Evolutionary conservation across 2,113 vertebrate species (phyloP), one percentile per base, ranked within the genome.

Genomic region (Nothoprocta perdicaria): DNA sequence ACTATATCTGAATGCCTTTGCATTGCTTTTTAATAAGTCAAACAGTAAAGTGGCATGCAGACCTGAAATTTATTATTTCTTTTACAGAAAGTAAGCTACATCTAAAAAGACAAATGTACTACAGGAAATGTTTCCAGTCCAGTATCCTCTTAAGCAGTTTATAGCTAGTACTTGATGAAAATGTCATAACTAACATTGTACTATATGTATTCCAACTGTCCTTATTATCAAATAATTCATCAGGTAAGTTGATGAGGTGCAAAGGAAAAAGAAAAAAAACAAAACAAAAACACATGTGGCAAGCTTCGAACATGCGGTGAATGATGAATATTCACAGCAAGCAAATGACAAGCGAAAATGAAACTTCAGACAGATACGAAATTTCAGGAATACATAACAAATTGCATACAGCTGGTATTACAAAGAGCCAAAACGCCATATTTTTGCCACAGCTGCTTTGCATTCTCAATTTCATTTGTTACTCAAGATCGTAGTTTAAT

Each of bases 301-400:
- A 97, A 96, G 94, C 93, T 89, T 96, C 84, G 88, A 90, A 96
- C 97, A 95, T 97, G 97, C 93, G 95, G 74, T 92, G 92, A 96
- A 89, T 83, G 81, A 94, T 87, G 76, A 94, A 79, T 55, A 80
- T 71, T 96, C 84, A 97, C 75, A 96, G 95, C 26, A 48, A 94
- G 90, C 91, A 93, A 95, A 96, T 95, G 90, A 96, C 76, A 85
- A 93, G 94, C 94, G 86, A 95, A 97, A 97, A 94, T 96, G 92
- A 92, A 92, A 95, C 92, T 96, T 97, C 92, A 94, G 95, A 96
- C 80, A 89, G 66, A 88, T 84, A 96, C n/a, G 63, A 79, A 60
- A 94, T 78, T 95, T 95, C 87, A 87, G 73, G 95, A 95, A 78
- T 86, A 95, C 33, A 88, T 40, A 65, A 94, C 14, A 1, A 96